These are phyloP conservation scores for Cerastis leucographa DNA, from an alignment of 2,888 invertebrate species.

Conservation along the genomic window DNA sequence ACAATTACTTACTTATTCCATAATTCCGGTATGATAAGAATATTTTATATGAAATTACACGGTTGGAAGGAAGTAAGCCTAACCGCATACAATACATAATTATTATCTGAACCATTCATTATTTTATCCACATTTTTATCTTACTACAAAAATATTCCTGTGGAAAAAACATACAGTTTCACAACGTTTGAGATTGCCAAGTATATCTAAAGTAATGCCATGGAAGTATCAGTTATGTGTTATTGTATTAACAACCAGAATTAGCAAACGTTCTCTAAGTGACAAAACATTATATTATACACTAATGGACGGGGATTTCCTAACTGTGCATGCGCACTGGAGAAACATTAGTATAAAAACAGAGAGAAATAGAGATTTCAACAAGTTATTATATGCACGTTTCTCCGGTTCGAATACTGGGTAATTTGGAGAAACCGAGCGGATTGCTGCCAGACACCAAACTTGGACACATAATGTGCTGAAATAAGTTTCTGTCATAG, in stretches of 20 bases:
- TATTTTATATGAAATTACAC: too few species aligned
- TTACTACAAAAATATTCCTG: too few species aligned
- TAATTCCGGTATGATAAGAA: background rate
- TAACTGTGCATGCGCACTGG: background rate
- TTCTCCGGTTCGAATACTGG: background rate
- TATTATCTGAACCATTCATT: background rate
- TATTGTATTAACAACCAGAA: background rate
- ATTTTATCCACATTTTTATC: background rate
- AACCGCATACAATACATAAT: background rate
- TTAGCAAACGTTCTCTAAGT: slow-evolving; percentile 16
- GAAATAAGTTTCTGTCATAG: background rate
- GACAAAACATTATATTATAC: background rate
- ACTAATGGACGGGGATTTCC: background rate
- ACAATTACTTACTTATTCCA: background rate
- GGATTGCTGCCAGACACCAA: background rate
- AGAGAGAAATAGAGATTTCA: background rate
- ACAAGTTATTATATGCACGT: background rate
- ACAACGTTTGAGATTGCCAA: background rate
- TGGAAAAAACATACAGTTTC: background rate
- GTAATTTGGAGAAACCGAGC: too few species aligned
- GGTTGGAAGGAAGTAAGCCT: too few species aligned
- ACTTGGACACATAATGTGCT: background rate
- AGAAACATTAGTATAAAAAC: background rate
- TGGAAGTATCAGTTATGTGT: background rate
- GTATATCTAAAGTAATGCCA: background rate